These are phyloP conservation scores for Therioaphis trifolii DNA, from an alignment of 2,888 invertebrate species.

Conservation along the genomic window DNA sequence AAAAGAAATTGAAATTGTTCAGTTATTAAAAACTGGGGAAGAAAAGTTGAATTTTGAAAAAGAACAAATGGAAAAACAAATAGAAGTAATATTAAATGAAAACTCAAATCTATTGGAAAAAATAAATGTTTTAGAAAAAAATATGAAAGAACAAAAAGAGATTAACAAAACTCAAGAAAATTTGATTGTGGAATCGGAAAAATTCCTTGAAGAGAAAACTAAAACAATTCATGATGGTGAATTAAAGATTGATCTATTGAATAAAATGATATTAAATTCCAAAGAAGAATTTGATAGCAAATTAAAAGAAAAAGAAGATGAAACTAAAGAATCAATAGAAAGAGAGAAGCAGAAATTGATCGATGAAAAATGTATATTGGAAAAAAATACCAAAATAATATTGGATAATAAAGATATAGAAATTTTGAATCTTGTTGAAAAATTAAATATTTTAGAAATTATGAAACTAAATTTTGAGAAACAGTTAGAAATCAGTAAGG, in stretches of 20 bases:
- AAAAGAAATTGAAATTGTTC: constrained; percentile 22
- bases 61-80: constrained; percentile 16
- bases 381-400: neutral
- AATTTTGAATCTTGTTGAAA: constrained; percentile 9
- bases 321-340: constrained; percentile 12
- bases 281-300: constrained; percentile 4
- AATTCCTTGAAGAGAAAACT: constrained; percentile 8
- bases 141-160: constrained; percentile 25
- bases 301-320: constrained; percentile 33
- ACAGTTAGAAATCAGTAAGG: constrained; percentile 10
- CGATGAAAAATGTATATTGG: neutral
- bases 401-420: constrained; percentile 41
- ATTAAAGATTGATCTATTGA: constrained; percentile 30
- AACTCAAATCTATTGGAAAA: neutral
- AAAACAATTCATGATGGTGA: constrained; percentile 28
- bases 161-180: constrained; percentile 24
- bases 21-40: neutral
- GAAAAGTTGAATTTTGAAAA: constrained; percentile 21
- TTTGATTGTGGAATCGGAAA: constrained; percentile 27
- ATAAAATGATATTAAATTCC: neutral
- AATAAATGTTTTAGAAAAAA: neutral
- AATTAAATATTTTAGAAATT: constrained; percentile 3
- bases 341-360: neutral
- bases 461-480: constrained; percentile 21
- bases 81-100: constrained; percentile 20